These are phyloP conservation scores for Orestias chungarensis DNA, from an alignment of 2,797 vertebrate species.

Conservation along the genomic window DNA sequence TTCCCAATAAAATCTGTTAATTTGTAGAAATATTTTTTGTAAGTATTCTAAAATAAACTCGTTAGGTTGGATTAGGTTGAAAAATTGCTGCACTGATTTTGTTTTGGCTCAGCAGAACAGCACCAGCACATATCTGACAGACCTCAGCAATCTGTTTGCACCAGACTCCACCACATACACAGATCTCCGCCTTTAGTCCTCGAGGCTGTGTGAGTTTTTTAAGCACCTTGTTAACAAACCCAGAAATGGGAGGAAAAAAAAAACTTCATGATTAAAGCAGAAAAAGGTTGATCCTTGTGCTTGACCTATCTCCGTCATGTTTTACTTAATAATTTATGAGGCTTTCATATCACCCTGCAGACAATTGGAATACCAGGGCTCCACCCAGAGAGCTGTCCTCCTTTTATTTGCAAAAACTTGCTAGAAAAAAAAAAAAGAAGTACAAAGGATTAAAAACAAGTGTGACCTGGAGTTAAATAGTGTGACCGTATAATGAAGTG, in stretches of 20 bases:
- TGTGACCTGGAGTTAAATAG: constrained; percentile 50
- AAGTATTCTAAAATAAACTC: not conserved
- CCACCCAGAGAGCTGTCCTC: constrained; percentile 11
- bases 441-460: constrained; percentile 17
- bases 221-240: constrained; percentile 26
- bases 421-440: constrained; percentile 24
- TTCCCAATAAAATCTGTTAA: not conserved
- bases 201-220: not conserved
- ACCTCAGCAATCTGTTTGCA: constrained; percentile 39
- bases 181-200: constrained; percentile 11
- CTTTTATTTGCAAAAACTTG: constrained; percentile 16
- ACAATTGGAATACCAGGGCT: constrained; percentile 34
- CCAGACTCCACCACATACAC: constrained; percentile 27
- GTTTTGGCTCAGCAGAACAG: not conserved
- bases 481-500: constrained; percentile 52
- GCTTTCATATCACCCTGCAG: constrained; percentile 18
- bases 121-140: constrained; percentile 15
- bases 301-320: constrained; percentile 3
- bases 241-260: not conserved
- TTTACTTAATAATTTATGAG: constrained; percentile 55
- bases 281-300: constrained; percentile 21
- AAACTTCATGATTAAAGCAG: constrained; percentile 27
- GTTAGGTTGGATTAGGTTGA: not conserved
- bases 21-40: not conserved
- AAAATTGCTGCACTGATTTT: not conserved